These are phyloP conservation scores for Hylia prasina DNA, from an alignment of 2,113 vertebrate genomes.

Conservation along the genomic window DNA sequence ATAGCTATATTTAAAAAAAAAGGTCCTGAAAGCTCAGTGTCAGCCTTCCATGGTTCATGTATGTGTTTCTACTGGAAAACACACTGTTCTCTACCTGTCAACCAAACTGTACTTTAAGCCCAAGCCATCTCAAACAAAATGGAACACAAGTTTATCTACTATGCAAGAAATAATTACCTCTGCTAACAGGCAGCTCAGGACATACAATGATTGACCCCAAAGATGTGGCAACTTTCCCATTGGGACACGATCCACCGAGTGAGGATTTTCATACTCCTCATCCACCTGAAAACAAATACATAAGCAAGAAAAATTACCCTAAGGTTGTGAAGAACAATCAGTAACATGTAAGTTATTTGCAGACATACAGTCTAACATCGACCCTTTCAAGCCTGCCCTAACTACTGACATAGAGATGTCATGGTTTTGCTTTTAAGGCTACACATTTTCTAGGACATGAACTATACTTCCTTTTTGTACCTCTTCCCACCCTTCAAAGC, in stretches of 20 bases:
- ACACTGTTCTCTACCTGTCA: neutral
- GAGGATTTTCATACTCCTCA: constrained; percentile 90
- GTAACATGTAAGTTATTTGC: neutral
- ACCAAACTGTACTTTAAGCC: neutral
- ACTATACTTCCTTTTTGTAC: neutral
- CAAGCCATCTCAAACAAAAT: neutral
- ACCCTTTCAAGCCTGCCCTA: neutral
- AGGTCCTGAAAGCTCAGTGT: neutral
- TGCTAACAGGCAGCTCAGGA: constrained; percentile 86
- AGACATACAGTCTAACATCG: neutral
- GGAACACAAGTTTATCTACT: neutral
- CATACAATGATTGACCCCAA: constrained; percentile 97
- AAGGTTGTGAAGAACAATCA: neutral
- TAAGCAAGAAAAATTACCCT: neutral
- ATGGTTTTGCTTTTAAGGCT: neutral
- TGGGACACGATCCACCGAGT: constrained; percentile 87
- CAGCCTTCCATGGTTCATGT: neutral
- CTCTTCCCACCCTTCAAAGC: neutral
- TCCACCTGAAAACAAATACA: constrained; percentile 78
- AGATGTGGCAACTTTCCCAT: constrained; percentile 92
- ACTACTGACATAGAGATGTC: neutral
- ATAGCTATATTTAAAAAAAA: neutral
- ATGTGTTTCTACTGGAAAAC: neutral
- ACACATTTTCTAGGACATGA: neutral
- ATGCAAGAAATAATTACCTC: constrained; percentile 76